phyloP scores from a whole-genome alignment of 2,888 invertebrate genomes.

The Drosophila nigricruria region DNA sequence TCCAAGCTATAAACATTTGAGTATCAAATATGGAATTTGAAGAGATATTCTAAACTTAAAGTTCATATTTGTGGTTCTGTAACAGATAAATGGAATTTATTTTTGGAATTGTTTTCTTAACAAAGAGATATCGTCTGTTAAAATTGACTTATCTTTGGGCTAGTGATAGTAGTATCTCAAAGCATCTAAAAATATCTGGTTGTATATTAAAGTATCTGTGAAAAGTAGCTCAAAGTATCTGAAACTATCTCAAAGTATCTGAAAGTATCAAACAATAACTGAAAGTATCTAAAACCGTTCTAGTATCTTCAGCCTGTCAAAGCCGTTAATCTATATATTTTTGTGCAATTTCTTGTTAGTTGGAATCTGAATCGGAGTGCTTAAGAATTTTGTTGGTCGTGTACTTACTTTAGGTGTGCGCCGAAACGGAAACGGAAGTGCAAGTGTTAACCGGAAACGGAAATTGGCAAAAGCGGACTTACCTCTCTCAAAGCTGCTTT shows the following conservation, averaged over 20 bases:
- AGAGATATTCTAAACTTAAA: too few relatives aligned
- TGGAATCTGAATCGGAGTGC: not conserved
- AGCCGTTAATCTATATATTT: not conserved
- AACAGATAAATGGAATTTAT: too few relatives aligned
- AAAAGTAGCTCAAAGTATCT: not conserved
- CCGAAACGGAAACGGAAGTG: not conserved
- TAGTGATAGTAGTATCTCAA: too few relatives aligned
- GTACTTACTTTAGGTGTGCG: slow-evolving; percentile 3
- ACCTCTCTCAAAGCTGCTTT: slow-evolving; percentile 1
- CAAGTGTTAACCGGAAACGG: not conserved
- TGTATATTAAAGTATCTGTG: too few relatives aligned
- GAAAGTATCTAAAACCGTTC: not conserved
- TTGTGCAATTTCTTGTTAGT: not conserved
- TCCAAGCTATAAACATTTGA: too few relatives aligned
- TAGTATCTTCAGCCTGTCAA: not conserved
- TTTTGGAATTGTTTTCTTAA: too few relatives aligned
- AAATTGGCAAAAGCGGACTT: not conserved
- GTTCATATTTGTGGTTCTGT: too few relatives aligned
- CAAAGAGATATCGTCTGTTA: too few relatives aligned
- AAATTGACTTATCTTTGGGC: too few relatives aligned
- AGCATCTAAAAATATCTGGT: not conserved
- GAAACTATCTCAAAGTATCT: not conserved
- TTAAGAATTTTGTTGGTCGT: not conserved
- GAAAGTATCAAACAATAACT: too few relatives aligned
- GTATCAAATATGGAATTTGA: too few relatives aligned